Base-by-base conservation (phyloP, 2,888 invertebrate species). In the Catocala fraxini region DNA sequence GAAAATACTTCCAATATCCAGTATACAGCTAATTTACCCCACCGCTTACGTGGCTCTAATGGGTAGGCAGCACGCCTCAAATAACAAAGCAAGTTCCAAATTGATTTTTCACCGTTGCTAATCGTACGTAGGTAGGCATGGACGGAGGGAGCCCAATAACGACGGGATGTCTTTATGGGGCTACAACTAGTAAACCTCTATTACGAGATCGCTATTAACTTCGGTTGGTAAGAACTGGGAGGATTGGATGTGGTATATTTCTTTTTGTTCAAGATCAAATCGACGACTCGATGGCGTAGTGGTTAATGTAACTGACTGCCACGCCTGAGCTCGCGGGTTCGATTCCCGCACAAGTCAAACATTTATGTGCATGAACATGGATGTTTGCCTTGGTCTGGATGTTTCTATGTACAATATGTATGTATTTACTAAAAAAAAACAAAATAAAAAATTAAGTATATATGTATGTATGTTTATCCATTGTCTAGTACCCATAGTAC, bases 181-280 rank as follows among this genome's bases (percentile, higher is more conserved):
- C 83, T 75, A 82, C 88, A 85, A 89, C 89, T 89, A 87, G 84
- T 85, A 70, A 71, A 71, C 83, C 78, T 76, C 85, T 83, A 84
- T 85, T 85, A 84, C 88, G 83, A 86, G 88, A 91, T 91, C 89
- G 88, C 85, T 84, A 84, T 84, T 85, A 85, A 83, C 84, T 83
- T 79, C 67, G 74, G 78, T 65, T 60, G 59, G 77, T 34, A 4
- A 0, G 80, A 86, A 55, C 13, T 63, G 0, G 0, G 70, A 78
- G 69, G 2, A 0, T 49, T 71, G 70, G 89, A 89, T 82, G 70
- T 13, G 90, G 81, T 53, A 76, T 55, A 35, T 42, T 41, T 47
- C 5, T 46, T 13, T 46, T 35, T 9, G 11, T 0, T n/a, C 42
- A 25, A 39, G 9, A 39, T 7, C 1, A 5, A 39, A 39, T n/a